Base-by-base conservation (phyloP, 2,888 invertebrate genomes). In the Rhagonycha fulva region DNA sequence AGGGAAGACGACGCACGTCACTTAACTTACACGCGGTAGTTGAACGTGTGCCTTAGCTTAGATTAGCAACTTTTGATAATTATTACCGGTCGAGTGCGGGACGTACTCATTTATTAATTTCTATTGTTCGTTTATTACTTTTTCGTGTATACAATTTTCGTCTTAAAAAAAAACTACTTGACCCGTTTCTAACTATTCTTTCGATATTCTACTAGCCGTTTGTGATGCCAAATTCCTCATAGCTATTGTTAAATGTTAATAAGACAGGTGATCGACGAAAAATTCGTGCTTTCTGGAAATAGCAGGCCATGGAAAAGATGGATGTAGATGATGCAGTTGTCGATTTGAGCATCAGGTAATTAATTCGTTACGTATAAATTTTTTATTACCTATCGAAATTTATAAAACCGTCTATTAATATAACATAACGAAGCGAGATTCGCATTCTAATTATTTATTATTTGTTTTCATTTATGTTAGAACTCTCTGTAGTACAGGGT, bases 251-350 rank as follows among this genome's bases (percentile, higher is more conserved):
- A 74, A 72, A 78, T 78, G 76, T 77, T 77, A 70, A 76, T 23
- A 26, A 14, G 68, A 73, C 81, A 81, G 81, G 81, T 81, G 80
- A 82, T 74, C 75, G 73, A 73, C 76, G 72, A 77, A 74, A 78
- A 75, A 75, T 76, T 75, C 75, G 76, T 75, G 75, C 74, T 70
- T 78, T 72, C 75, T 75, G 76, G 73, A 75, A 70, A 68, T 71
- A 75, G 72, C 74, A 78, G 79, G 80, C 80, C 81, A 89, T 89
- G 91, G 91, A 91, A 86, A 93, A 92, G 90, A 96, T 96, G 96
- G 96, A 96, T 89, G 93, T 95, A 87, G 95, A 96, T 89, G 95
- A 96, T 87, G 92, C 93, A 85, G 96, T 96, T 82, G 96, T 96
- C 84, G 96, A 96, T 91, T 91, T 96, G 84, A 96, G 96, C 89